These are phyloP conservation scores for Dryococelus australis DNA, from an alignment of 2,888 invertebrate genomes.

Conservation along the genomic window DNA sequence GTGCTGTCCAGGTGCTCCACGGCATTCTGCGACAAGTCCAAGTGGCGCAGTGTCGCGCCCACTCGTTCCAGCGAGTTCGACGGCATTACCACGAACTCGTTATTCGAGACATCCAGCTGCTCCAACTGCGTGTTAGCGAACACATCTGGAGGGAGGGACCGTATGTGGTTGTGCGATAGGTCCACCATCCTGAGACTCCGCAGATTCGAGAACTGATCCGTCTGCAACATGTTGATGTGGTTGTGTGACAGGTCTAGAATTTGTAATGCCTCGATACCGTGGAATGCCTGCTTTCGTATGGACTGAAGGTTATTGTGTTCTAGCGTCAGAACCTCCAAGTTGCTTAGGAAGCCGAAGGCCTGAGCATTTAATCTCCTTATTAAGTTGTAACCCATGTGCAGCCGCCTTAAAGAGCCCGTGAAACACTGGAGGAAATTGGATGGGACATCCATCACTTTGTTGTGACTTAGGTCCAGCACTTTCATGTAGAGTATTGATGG, in stretches of 20 bases:
- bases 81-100: slow-evolving; percentile 81
- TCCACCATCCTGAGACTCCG: slow-evolving; percentile 76
- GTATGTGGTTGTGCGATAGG: slow-evolving; percentile 74
- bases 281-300: slow-evolving; percentile 78
- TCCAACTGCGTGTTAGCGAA: slow-evolving; percentile 82
- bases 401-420: slow-evolving; percentile 69
- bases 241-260: slow-evolving; percentile 82
- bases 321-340: slow-evolving; percentile 77
- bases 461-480: slow-evolving; percentile 70
- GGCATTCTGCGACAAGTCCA: slow-evolving; percentile 80
- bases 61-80: slow-evolving; percentile 79
- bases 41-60: slow-evolving; percentile 77
- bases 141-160: slow-evolving; percentile 77
- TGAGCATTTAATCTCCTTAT: slow-evolving; percentile 74
- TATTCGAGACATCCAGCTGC: slow-evolving; percentile 79
- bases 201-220: slow-evolving; percentile 81
- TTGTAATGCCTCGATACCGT: slow-evolving; percentile 76
- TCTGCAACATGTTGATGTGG: slow-evolving; percentile 75
- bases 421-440: slow-evolving; percentile 70
- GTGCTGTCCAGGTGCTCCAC: slow-evolving; percentile 88
- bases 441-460: slow-evolving; percentile 58
- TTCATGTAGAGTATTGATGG: slow-evolving; percentile 66
- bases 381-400: slow-evolving; percentile 78
- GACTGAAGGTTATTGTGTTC: slow-evolving; percentile 76
- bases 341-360: slow-evolving; percentile 74